Evolutionary conservation across 1,140 invertebrate genomes (phyloP), one percentile per base, ranked within the genome.

Genomic region (Drosophila pandora): DNA sequence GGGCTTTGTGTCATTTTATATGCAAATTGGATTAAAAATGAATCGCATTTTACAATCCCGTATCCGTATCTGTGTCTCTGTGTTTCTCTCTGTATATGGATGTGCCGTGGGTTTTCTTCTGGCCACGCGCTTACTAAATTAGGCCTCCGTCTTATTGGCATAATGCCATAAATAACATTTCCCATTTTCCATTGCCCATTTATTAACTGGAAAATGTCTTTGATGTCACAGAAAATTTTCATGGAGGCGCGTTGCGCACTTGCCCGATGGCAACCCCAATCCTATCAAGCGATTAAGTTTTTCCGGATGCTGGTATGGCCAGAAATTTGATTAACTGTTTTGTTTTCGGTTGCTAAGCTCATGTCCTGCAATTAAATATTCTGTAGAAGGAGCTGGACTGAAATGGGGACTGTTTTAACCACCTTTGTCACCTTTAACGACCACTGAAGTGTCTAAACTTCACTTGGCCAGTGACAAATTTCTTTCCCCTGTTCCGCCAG

Each of bases 1-100:
- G 83, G 84, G 84, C 83, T 88, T 88, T 88, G 79, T 88, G 84
- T 88, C 79, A 76, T 88, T 88, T 88, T 72, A 79, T 88, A 88
- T 88, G 83, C 83, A 88, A 88, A 88, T 88, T 88, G 83, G 83
- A 88, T 88, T 88, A 88, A 88, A 88, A 88, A 80, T 59, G 79
- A 52, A 87, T 88, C 82, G 78, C 76, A 88, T 76, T 81, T 87
- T 57, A 64, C 59, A 78, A 75, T 58, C 43, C 48, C 62, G 61
- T 74, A 82, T 79, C 49, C 49, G 10, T 77, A 30, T 63, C 39
- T 68, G 13, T 59, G 28, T 63, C 50, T 21, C 25, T 63, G 32
- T 68, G 13, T 59, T 23, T 63, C 50, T 21, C 25, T 28, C 39
- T 57, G 57, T 64, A 60, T 65, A 62, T 45, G 62, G 7, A 8